These are phyloP conservation scores for Coregonus suidteri DNA, from an alignment of 2,797 vertebrate species.

Conservation along the genomic window DNA sequence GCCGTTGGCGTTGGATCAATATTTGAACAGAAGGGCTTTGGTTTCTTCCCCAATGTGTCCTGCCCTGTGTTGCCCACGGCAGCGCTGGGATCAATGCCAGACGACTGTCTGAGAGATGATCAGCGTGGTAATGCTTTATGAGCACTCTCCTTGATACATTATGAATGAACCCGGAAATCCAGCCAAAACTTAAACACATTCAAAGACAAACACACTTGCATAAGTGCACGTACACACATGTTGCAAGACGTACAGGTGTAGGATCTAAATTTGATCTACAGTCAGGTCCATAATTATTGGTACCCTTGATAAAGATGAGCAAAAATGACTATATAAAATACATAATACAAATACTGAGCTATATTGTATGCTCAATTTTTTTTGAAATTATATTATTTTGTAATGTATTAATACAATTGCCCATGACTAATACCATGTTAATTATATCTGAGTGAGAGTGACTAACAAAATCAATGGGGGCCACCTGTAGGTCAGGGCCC, in stretches of 20 bases:
- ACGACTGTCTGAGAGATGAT: conserved; percentile 15
- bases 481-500: too few relatives aligned
- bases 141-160: conserved; percentile 32
- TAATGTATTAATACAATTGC: too few relatives aligned
- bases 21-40: conserved; percentile 10
- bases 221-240: not conserved
- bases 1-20: conserved; percentile 16
- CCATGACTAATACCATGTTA: too few relatives aligned
- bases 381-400: too few relatives aligned
- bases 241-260: not conserved
- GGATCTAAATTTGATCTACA: too few relatives aligned
- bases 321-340: too few relatives aligned
- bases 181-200: not conserved
- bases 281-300: too few relatives aligned
- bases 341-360: too few relatives aligned
- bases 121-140: conserved; percentile 20
- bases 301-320: too few relatives aligned
- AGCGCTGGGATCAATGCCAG: conserved; percentile 6
- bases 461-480: too few relatives aligned
- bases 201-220: conserved; percentile 3
- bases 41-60: not conserved
- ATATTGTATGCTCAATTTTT: too few relatives aligned
- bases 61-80: not conserved
- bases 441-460: too few relatives aligned
- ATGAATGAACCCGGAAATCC: conserved; percentile 24